Percentiles rank a stretch among this genome's conserved stretches.
phyloP scores from a whole-genome alignment of 53 echinoderm and acorn worm species.

The Stichopus horrens region DNA sequence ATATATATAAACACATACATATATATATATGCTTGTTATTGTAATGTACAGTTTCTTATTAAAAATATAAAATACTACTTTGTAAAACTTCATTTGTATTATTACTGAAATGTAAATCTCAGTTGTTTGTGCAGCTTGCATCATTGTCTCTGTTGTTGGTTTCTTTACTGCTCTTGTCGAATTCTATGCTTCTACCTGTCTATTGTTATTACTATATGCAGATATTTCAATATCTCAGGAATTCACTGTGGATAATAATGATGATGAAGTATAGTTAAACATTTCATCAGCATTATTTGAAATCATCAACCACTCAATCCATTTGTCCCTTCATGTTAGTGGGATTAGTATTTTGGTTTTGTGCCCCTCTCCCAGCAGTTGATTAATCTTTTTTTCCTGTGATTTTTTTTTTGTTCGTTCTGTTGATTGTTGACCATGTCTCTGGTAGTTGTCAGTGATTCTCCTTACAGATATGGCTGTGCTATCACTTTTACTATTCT shows the following conservation, averaged over 20 bases:
- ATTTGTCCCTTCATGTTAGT: too few species aligned
- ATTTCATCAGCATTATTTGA: too few species aligned
- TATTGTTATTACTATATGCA: conserved; percentile 15
- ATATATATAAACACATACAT: conserved; percentile 2
- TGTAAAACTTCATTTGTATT: conserved; percentile 37
- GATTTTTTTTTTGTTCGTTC: too few species aligned
- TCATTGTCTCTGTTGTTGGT: background rate
- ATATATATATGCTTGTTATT: conserved; percentile 14
- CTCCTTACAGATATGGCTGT: too few species aligned
- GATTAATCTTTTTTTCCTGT: too few species aligned
- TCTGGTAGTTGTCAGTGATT: too few species aligned
- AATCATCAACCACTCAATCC: too few species aligned
- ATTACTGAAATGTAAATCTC: conserved; percentile 37
- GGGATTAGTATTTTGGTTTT: too few species aligned
- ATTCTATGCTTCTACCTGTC: background rate
- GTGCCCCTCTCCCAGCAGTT: too few species aligned
- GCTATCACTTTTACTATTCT: too few species aligned
- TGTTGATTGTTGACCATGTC: too few species aligned
- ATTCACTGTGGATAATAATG: conserved; percentile 7
- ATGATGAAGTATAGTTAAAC: background rate
- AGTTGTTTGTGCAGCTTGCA: background rate
- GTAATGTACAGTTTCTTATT: conserved; percentile 40
- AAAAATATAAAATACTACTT: conserved; percentile 26
- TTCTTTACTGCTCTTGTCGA: background rate
- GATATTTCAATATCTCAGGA: conserved; percentile 26